Base-by-base conservation (phyloP, 1,140 invertebrate genomes). In the Laupala kohalensis region DNA sequence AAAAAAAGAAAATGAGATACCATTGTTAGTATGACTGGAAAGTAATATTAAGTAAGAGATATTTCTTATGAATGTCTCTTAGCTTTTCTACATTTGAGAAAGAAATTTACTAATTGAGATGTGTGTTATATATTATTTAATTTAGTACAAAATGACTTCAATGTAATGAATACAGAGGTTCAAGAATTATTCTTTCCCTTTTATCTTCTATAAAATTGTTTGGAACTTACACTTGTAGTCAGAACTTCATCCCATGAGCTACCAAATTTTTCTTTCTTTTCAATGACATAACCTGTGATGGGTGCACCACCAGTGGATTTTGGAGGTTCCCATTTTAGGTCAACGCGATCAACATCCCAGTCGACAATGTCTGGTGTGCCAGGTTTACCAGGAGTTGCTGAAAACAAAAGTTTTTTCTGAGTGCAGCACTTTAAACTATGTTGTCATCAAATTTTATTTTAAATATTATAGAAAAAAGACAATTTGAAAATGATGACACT, bases 201-300 rank as follows among this genome's bases (percentile, higher is more conserved):
- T n/a, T n/a, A n/a, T n/a, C n/a, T n/a, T n/a, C n/a, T n/a, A n/a
- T n/a, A n/a, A n/a, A n/a, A n/a, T n/a, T n/a, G n/a, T n/a, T n/a
- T n/a, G n/a, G n/a, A 65, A 73, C 83, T 83, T 81, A 89, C 88
- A 76, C 86, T 86, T 4, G 92, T 93, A 64, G 86, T 87, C n/a
- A 90, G 84, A 74, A 93, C 89, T 82, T 96, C 92, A 77, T 94
- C 92, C 95, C 95, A 98, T 27, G 88, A 84, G 6, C 88, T 87
- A 3, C 91, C 90, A 74, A 92, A 92, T 79, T 96, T 96, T 77
- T 97, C 94, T 79, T 95, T 97, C 84, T 96, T 97, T 82, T 99
- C 97, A 77, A 99, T 92, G 69, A 99, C 85, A 78, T 99, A 99
- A 64, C 94, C 92, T 64, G 89, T 92, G 77, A 99, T 98, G 37